A percentile compares a stretch with the other conserved stretches of the same genome.
These are phyloP conservation scores for Sciaenops ocellatus DNA, from an alignment of 2,797 vertebrate species.

Conservation along the genomic window DNA sequence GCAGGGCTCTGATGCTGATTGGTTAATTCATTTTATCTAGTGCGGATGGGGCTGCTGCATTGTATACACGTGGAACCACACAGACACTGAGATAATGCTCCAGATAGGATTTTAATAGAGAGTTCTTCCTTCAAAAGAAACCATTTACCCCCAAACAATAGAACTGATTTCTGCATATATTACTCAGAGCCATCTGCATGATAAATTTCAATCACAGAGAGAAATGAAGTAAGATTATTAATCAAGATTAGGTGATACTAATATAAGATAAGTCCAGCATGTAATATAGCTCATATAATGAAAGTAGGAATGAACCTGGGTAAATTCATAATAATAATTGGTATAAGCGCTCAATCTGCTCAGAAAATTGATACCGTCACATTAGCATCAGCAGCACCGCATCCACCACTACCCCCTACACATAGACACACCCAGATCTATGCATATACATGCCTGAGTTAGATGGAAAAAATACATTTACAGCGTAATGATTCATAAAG, in stretches of 20 bases:
- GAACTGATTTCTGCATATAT: slow-evolving; percentile 58
- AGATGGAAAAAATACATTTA: slow-evolving; percentile 23
- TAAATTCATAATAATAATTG: slow-evolving; percentile 63
- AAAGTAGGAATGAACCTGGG: slow-evolving; percentile 57
- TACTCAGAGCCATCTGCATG: slow-evolving; percentile 57
- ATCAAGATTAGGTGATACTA: slow-evolving; percentile 78
- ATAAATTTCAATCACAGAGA: slow-evolving; percentile 71
- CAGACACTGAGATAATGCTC: slow-evolving; percentile 53
- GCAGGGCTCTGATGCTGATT: slow-evolving; percentile 39
- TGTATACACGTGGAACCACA: slow-evolving; percentile 49
- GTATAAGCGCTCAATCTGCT: slow-evolving; percentile 43
- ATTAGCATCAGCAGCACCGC: slow-evolving; percentile 29
- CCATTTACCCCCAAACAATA: slow-evolving; percentile 76
- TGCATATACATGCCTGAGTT: slow-evolving; percentile 13
- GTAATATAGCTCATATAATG: slow-evolving; percentile 73
- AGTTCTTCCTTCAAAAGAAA: slow-evolving; percentile 69
- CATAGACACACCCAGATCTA: slow-evolving; percentile 12
- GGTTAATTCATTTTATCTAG: slow-evolving; percentile 45
- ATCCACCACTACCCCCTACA: slow-evolving; percentile 13
- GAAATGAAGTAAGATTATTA: slow-evolving; percentile 79
- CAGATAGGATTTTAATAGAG: slow-evolving; percentile 72
- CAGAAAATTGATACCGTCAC: slow-evolving; percentile 49
- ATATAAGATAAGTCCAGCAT: slow-evolving; percentile 74
- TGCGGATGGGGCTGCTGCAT: slow-evolving; percentile 17
- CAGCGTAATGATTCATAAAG: slow-evolving; percentile 54